These are phyloP conservation scores for Vombatus ursinus DNA, from an alignment of 2,113 vertebrate genomes.

Conservation along the genomic window DNA sequence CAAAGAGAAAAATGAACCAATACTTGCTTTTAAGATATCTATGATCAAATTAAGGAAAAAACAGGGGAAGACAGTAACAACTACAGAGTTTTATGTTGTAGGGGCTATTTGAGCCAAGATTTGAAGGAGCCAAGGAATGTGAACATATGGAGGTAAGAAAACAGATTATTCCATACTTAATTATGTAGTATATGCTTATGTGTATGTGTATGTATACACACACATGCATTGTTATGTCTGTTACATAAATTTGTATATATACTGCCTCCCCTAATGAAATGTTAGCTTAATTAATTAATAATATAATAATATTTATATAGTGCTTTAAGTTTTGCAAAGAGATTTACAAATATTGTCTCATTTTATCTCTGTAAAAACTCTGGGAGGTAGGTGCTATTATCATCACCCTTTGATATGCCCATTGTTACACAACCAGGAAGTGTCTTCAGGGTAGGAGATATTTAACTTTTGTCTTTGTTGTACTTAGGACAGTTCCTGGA, in stretches of 20 bases:
- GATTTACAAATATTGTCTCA: background rate
- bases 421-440: background rate
- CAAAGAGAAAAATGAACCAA: background rate
- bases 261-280: background rate
- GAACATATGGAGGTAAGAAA: background rate
- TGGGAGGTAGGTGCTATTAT: background rate
- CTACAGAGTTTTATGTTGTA: background rate
- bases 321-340: background rate
- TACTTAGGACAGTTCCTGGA: background rate
- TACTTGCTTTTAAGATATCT: background rate
- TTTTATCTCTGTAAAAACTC: background rate
- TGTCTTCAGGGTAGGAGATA: background rate
- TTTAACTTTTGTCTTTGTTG: background rate
- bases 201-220: background rate
- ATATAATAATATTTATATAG: background rate
- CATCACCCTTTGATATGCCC: background rate
- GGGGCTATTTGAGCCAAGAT: too few relatives aligned
- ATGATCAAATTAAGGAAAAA: background rate
- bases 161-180: background rate
- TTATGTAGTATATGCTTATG: background rate
- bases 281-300: background rate
- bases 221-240: background rate
- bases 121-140: background rate
- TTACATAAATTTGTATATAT: background rate
- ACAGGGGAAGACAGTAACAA: too few relatives aligned